Evolutionary conservation across 2,113 vertebrate genomes (phyloP).

Genomic region (Ptilonorhynchus violaceus): DNA sequence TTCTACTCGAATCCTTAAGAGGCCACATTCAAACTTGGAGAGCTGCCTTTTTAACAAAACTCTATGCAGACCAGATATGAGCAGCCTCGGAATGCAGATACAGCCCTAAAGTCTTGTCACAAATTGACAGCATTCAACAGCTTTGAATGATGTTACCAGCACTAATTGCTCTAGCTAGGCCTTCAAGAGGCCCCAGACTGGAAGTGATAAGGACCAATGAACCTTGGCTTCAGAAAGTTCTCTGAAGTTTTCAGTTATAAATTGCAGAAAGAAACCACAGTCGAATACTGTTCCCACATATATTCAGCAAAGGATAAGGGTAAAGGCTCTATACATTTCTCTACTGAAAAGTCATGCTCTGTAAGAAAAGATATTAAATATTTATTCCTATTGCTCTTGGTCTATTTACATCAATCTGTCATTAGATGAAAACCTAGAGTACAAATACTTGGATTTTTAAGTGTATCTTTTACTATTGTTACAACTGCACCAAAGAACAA

Average conservation of each 20-base stretch:
- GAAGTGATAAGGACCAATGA: not conserved
- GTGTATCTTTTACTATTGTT: not conserved
- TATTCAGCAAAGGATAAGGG: not conserved
- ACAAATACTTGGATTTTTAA: not conserved
- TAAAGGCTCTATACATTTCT: not conserved
- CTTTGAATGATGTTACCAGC: not conserved
- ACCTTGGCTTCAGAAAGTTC: not conserved
- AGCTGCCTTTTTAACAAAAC: not conserved
- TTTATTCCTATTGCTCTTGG: not conserved
- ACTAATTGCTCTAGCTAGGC: not conserved
- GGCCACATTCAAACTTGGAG: not conserved
- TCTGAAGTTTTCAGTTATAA: not conserved
- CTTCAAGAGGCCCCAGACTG: not conserved
- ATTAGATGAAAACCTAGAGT: not conserved
- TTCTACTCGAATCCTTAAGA: conserved; percentile 10
- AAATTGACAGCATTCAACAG: not conserved
- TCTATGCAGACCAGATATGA: not conserved
- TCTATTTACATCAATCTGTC: not conserved
- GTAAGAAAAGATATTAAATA: not conserved
- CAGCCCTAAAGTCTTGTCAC: not conserved
- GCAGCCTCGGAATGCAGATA: not conserved
- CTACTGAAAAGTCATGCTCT: not conserved
- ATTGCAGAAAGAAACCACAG: not conserved
- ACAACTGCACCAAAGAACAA: not conserved
- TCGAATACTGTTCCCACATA: not conserved